Percentiles rank a stretch among this genome's conserved stretches.
Conservation (phyloP, 2,888 invertebrate species). For the Dromius quadrimaculatus region DNA sequence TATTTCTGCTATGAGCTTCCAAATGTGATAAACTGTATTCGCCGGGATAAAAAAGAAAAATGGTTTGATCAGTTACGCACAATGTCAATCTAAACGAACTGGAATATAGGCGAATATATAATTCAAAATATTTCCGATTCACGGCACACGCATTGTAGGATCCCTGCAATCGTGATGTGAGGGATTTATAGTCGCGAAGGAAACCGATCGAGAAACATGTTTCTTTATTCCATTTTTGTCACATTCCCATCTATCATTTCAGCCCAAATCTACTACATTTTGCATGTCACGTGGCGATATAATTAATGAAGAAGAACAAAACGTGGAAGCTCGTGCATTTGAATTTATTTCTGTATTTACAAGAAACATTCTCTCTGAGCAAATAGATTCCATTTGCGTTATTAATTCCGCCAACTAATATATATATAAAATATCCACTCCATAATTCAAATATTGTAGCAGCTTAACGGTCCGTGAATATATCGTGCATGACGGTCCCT, state of each 20-base stretch:
- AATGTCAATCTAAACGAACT: constrained; percentile 1
- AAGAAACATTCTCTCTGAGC: too few relatives aligned
- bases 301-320: too few relatives aligned
- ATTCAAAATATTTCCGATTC: constrained; percentile 1
- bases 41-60: too few relatives aligned
- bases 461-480: neutral
- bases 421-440: constrained; percentile 5
- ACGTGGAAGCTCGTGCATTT: too few relatives aligned
- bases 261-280: too few relatives aligned
- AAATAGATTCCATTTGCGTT: too few relatives aligned
- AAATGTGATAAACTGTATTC: too few relatives aligned
- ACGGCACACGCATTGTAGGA: neutral
- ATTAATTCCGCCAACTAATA: too few relatives aligned
- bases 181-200: constrained; percentile 6
- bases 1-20: too few relatives aligned
- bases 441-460: constrained; percentile 14
- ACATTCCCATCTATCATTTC: neutral
- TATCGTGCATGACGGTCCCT: constrained; percentile 5
- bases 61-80: constrained; percentile 1
- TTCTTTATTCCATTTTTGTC: neutral
- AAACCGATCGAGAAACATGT: neutral
- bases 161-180: neutral
- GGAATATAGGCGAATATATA: neutral
- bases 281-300: too few relatives aligned
- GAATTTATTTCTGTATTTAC: too few relatives aligned